Base-by-base conservation (phyloP, 2,888 invertebrate genomes). In the Diabrotica balteata region DNA sequence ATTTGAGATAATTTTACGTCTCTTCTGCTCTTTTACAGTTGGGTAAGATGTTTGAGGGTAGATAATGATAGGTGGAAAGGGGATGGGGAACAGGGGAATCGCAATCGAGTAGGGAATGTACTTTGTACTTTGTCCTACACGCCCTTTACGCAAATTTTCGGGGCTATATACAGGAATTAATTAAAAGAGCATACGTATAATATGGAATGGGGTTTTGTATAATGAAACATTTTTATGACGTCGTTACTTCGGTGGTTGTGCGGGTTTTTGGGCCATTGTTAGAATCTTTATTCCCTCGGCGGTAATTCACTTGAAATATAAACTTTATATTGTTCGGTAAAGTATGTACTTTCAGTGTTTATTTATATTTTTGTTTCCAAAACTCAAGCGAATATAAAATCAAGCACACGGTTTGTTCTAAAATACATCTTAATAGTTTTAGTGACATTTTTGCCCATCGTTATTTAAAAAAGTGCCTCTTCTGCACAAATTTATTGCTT, bases 1-100 rank as follows among this genome's bases (percentile, higher is more conserved):
- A 82, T 82, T 81, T 77, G 78, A 80, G 81, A 82, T 82, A 81
- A 82, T 81, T 82, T 82, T 79, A 80, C 80, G 80, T 79, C 79
- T 77, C 80, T 80, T 79, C 79, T 77, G 74, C 79, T 78, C 81
- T 78, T 80, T 75, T 81, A 79, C 79, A 78, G 81, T 80, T 80
- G 81, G 80, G 79, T 79, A 79, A 82, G 81, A 81, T 81, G 79
- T 77, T 79, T 77, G 76, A 75, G 80, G 80, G 81, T 77, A 79
- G 80, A 79, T 79, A 80, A 77, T 77, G 78, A 79, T 79, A 80
- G 79, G 79, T 78, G 74, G 66, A 70, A 68, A 68, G 73, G 75
- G 75, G 51, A 68, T 63, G 70, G 67, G 70, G 64, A 67, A 67
- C 51, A 63, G 60, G 65, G 65, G 61, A 66, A 68, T 63, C 54